Conservation (phyloP, 2,888 invertebrate genomes). For the Parelbella ahira region DNA sequence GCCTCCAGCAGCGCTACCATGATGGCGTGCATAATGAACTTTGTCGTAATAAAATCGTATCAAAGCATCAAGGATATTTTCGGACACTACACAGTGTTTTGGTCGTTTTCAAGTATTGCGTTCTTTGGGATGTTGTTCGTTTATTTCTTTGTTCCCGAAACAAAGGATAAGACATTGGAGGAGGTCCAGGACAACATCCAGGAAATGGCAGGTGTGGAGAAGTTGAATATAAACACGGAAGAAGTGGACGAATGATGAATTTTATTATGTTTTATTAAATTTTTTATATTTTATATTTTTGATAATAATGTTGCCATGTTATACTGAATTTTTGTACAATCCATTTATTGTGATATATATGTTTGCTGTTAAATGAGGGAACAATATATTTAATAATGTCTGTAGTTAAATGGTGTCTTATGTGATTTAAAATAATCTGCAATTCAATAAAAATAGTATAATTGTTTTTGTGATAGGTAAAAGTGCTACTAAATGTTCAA, state of each 20-base stretch:
- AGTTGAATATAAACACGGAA: slow-evolving; percentile 30
- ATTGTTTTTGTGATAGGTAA: too few species aligned
- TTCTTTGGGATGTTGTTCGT: slow-evolving; percentile 80
- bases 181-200: slow-evolving; percentile 81
- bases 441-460: too few species aligned
- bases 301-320: too few species aligned
- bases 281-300: too few species aligned
- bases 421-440: too few species aligned
- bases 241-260: slow-evolving; percentile 8
- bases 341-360: too few species aligned
- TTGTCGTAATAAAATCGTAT: slow-evolving; percentile 81
- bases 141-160: slow-evolving; percentile 81
- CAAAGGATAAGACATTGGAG: slow-evolving; percentile 81
- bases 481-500: too few species aligned
- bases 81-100: slow-evolving; percentile 81
- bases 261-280: too few species aligned
- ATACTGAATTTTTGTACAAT: too few species aligned
- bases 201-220: slow-evolving; percentile 43
- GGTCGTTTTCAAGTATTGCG: slow-evolving; percentile 77
- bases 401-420: too few species aligned
- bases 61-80: slow-evolving; percentile 76
- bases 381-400: too few species aligned
- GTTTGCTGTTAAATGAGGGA: too few species aligned
- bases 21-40: slow-evolving; percentile 78
- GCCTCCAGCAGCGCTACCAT: slow-evolving; percentile 81